Base-by-base conservation (phyloP, 30 jellyfish, hydroid and myxozoan species). In the Clytia hemisphaerica region DNA sequence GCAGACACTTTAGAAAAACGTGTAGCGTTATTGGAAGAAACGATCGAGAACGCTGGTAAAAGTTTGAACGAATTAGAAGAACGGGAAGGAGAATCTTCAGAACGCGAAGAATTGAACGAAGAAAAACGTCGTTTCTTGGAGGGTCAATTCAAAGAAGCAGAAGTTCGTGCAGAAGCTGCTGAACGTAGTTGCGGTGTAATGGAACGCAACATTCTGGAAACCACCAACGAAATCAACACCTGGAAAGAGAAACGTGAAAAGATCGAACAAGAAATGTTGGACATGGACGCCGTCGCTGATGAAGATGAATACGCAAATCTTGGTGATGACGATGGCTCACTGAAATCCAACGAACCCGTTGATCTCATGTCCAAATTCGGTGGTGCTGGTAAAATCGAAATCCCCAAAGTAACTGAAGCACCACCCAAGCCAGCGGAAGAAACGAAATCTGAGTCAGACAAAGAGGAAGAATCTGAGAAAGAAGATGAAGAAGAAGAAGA, bases 151-250 rank as follows among this genome's bases (percentile, higher is more conserved):
- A 88, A 88, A 67, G 97, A 88, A 74, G 84, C 92, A 2, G 97
- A 86, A 36, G 87, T 83, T 24, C 78, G 93, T 33, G 72, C 72
- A 18, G 97, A 88, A 64, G 94, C 97, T 22, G 97, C 97, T 0
- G 94, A 79, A 27, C 67, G 97, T 70, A 68, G 33, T 32, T 80
- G 60, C 19, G 78, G 62, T 16, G 84, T 73, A 30, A 59, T 88
- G 83, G 93, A 79, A 51, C 53, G 92, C 54, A 88, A 72, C 37
- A 67, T 88, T 42, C 19, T 63, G 25, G 94, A 88, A 27, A 66
- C 93, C 2, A 83, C 67, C 22, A 59, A 38, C 27, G 97, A 88
- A 74, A 66, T 81, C 26, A 60, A 80, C 44, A 26, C 51, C n/a
- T 88, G 94, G 94, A 51, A 61, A 15, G 40, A 47, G 7, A 88